phyloP scores from a whole-genome alignment of 2,888 invertebrate species.

The Chrysomela aeneicollis region DNA sequence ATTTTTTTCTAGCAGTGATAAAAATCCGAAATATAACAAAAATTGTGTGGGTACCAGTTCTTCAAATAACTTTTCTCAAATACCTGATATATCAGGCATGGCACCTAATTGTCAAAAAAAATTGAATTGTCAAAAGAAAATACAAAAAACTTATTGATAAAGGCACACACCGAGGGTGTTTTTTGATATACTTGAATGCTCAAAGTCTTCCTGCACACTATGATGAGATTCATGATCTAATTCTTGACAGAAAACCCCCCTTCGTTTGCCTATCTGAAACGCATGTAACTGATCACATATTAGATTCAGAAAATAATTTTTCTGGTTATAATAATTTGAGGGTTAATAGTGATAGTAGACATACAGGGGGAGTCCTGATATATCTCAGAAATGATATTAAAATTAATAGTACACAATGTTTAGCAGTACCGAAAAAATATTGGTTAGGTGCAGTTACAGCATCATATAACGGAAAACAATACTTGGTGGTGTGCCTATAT shows the following conservation, averaged over 20 bases:
- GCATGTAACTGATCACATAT: slow-evolving; percentile 9
- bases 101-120: neutral
- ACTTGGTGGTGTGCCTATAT: slow-evolving; percentile 9
- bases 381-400: too few species aligned
- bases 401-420: neutral
- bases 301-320: slow-evolving; percentile 6
- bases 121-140: neutral
- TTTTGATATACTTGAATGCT: neutral
- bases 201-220: slow-evolving; percentile 7
- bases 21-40: neutral
- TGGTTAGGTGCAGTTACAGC: slow-evolving; percentile 15
- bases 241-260: slow-evolving; percentile 1
- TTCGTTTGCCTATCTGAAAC: slow-evolving; percentile 11
- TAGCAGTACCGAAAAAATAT: slow-evolving; percentile 4
- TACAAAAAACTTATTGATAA: neutral
- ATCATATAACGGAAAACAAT: neutral
- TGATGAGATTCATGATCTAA: slow-evolving; percentile 9
- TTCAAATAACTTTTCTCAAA: neutral
- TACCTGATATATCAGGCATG: neutral
- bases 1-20: neutral
- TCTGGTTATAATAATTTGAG: neutral
- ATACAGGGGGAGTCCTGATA: too few species aligned
- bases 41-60: neutral
- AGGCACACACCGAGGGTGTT: neutral
- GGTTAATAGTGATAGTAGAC: slow-evolving; percentile 2